A percentile compares a stretch with the other conserved stretches of the same genome.
phyloP scores from a whole-genome alignment of 2,113 vertebrate species.

The Gadus chalcogrammus region DNA sequence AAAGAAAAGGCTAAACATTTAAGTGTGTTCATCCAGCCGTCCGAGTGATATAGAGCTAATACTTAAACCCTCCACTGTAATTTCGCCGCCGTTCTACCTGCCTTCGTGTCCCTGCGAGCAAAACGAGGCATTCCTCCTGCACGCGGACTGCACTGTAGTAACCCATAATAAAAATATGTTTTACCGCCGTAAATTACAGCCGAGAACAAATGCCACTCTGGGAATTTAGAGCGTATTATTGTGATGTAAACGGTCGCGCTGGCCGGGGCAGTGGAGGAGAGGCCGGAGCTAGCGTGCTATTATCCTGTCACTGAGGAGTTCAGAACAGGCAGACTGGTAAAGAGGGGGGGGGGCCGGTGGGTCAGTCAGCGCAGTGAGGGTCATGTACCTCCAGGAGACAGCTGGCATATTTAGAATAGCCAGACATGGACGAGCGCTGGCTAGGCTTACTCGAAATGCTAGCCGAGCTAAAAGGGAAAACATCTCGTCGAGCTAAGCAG shows the following conservation, averaged over 20 bases:
- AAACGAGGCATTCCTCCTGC: slow-evolving; percentile 46
- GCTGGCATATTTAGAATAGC: slow-evolving; percentile 50
- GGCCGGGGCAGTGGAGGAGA: slow-evolving; percentile 27
- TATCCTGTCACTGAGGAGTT: slow-evolving; percentile 45
- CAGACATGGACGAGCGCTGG: slow-evolving; percentile 30
- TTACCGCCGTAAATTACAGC: slow-evolving; percentile 47
- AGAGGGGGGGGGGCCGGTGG: slow-evolving; percentile 15
- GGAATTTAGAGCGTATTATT: slow-evolving; percentile 32
- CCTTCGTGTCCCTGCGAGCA: slow-evolving; percentile 46
- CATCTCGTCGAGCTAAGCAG: background rate
- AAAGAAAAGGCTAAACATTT: slow-evolving; percentile 22
- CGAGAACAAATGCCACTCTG: slow-evolving; percentile 30
- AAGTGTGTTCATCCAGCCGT: slow-evolving; percentile 33
- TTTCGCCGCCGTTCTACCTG: slow-evolving; percentile 14
- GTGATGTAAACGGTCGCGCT: slow-evolving; percentile 36
- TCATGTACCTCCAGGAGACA: slow-evolving; percentile 26
- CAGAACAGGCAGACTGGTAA: background rate
- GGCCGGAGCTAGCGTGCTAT: slow-evolving; percentile 24
- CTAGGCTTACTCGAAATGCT: background rate
- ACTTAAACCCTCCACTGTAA: slow-evolving; percentile 43
- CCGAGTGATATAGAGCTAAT: slow-evolving; percentile 47
- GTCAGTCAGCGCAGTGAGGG: slow-evolving; percentile 30
- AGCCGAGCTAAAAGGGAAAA: background rate
- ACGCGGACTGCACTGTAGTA: slow-evolving; percentile 12
- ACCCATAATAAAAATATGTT: slow-evolving; percentile 25